Percentiles rank a stretch among this genome's conserved stretches.
Evolutionary conservation across 2,888 invertebrate genomes (phyloP).

Genomic region (Gonocerus acuteangulatus): DNA sequence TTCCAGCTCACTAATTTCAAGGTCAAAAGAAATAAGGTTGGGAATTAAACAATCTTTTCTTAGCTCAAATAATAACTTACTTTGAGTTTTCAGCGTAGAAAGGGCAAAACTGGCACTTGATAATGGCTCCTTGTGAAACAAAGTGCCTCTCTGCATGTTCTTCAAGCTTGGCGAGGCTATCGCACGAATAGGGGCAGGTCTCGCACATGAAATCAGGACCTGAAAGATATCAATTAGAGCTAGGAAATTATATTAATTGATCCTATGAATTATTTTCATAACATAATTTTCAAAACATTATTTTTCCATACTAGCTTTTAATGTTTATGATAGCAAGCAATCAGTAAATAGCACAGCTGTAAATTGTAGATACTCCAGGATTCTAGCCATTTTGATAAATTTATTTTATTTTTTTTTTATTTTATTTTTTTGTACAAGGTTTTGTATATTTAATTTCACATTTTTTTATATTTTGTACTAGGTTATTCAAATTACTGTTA

Average conservation of each 20-base stretch:
- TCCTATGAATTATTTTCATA: not conserved
- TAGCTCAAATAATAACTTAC: slow-evolving; percentile 44
- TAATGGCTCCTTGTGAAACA: slow-evolving; percentile 54
- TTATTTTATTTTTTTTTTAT: no score
- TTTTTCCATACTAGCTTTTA: no score
- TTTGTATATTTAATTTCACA: not conserved
- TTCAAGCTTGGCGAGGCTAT: slow-evolving; percentile 52
- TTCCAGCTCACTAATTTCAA: no score
- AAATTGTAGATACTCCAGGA: no score
- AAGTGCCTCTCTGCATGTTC: slow-evolving; percentile 55
- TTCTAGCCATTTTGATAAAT: no score
- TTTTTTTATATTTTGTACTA: no score
- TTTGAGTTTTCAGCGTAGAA: slow-evolving; percentile 65
- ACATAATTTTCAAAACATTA: not conserved
- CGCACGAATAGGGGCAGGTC: slow-evolving; percentile 35
- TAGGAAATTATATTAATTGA: not conserved
- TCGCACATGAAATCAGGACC: slow-evolving; percentile 36
- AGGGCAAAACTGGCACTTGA: slow-evolving; percentile 73
- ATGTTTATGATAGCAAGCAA: no score
- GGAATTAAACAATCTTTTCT: no score
- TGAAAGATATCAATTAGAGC: slow-evolving; percentile 3
- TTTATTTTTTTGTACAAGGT: no score
- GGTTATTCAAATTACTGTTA: no score
- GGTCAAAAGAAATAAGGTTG: no score
- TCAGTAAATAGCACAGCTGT: no score